A percentile compares a stretch with the other conserved stretches of the same genome.
Conservation (phyloP, 2,888 invertebrate genomes). For the Sacculina carcini region DNA sequence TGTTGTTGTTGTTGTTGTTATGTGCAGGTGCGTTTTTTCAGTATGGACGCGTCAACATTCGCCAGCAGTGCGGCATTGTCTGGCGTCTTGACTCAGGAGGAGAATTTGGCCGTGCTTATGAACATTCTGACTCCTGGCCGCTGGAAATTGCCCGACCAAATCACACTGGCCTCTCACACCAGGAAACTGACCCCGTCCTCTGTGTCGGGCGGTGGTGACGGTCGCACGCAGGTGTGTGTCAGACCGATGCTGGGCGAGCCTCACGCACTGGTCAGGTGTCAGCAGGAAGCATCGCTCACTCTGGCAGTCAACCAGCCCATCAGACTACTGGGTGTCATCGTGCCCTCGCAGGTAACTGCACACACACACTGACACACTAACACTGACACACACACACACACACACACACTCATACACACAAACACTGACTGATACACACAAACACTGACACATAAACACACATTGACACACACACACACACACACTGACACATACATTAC, state of each 20-base stretch:
- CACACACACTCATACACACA: too few species aligned
- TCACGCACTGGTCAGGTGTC: slow-evolving; percentile 38
- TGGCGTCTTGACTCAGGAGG: slow-evolving; percentile 38
- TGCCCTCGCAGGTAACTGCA: slow-evolving; percentile 24
- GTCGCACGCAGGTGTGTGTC: slow-evolving; percentile 6
- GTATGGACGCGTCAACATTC: slow-evolving; percentile 50
- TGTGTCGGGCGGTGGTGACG: neutral
- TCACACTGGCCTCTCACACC: slow-evolving; percentile 23
- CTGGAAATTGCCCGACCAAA: slow-evolving; percentile 11
- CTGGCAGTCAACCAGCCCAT: slow-evolving; percentile 56
- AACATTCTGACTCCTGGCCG: slow-evolving; percentile 42
- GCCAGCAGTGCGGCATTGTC: slow-evolving; percentile 55
- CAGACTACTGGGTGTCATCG: slow-evolving; percentile 36
- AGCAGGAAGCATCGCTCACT: slow-evolving; percentile 44
- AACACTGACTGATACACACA: too few species aligned
- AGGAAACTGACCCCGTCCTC: slow-evolving; percentile 17
- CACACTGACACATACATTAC: too few species aligned
- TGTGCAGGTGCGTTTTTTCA: slow-evolving; percentile 35
- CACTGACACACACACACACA: too few species aligned
- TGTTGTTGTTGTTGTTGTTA: neutral
- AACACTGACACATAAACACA: too few species aligned
- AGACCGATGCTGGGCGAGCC: slow-evolving; percentile 27
- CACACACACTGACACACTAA: neutral
- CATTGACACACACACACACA: too few species aligned
- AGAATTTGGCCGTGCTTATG: slow-evolving; percentile 53